Evolutionary conservation across 2,797 vertebrate genomes (phyloP).

Genomic region (Salarias fasciatus): DNA sequence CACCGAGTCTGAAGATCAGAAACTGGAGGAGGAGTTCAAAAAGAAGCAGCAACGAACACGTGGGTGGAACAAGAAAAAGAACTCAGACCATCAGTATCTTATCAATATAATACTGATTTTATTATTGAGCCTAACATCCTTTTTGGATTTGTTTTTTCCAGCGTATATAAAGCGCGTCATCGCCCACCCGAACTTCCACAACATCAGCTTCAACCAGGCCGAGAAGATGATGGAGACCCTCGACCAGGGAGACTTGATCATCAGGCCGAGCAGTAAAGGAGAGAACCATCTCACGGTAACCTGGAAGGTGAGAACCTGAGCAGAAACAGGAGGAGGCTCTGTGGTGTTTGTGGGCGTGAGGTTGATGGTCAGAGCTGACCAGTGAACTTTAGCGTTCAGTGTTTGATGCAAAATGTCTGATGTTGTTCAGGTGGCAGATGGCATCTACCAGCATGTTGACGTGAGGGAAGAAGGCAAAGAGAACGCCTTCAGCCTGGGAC

Average conservation of each 20-base stretch:
- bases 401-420: not conserved
- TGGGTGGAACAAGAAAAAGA: slow-evolving; percentile 73
- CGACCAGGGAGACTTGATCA: slow-evolving; percentile 98
- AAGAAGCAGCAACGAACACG: slow-evolving; percentile 97
- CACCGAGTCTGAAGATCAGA: slow-evolving; percentile 91
- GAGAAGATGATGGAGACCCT: slow-evolving; percentile 99
- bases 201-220: slow-evolving; percentile 99
- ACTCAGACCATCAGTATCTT: too few species aligned
- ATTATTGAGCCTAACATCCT: not conserved
- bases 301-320: slow-evolving; percentile 86
- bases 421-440: slow-evolving; percentile 87
- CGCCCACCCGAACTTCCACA: slow-evolving; percentile 98
- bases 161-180: slow-evolving; percentile 99
- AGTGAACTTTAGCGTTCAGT: too few species aligned
- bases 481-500: slow-evolving; percentile 97
- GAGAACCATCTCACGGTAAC: slow-evolving; percentile 98
- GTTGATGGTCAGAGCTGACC: too few species aligned
- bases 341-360: not conserved
- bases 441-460: slow-evolving; percentile 98
- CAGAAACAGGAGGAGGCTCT: not conserved
- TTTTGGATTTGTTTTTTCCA: slow-evolving; percentile 53
- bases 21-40: slow-evolving; percentile 93
- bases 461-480: slow-evolving; percentile 98
- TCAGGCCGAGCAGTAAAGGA: slow-evolving; percentile 98
- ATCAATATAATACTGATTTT: not conserved